Evolutionary conservation across 2,888 invertebrate species (phyloP), one percentile per base, ranked within the genome.

Genomic region (Ormyrus pomaceus): DNA sequence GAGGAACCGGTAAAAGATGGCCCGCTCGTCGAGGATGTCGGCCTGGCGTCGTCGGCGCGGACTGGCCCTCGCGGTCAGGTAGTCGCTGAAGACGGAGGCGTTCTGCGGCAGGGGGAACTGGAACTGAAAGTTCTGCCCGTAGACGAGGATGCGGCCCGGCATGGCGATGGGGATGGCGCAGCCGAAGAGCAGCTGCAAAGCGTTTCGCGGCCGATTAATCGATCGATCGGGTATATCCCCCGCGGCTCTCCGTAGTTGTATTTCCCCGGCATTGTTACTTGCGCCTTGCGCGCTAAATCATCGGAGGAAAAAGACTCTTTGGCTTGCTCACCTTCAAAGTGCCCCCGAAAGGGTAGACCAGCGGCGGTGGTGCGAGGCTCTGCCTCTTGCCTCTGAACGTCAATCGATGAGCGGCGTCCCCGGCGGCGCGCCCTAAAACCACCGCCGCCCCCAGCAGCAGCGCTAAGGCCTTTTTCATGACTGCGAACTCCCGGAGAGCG

Each of bases 71-170:
- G 89, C 88, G 82, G 91, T 91, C 84, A 93, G 93, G 84, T 92
- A 92, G 82, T 90, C 90, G 0, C 92, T 92, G 65, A 93, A 87
- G 76, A 92, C 83, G 0, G 92, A 88, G 58, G 92, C 92, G 84
- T 94, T 93, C 73, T 87, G 85, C 68, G 93, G 93, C 82, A 93
- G 89, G 0, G 89, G 51, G 86, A 94, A 95, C 86, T 95, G 95
- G 87, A 93, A 94, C 88, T 95, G 95, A 80, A 95, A 92, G 88
- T 94, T 94, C 72, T 92, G 92, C 0, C 92, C 93, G 81, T 94
- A 93, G 0, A 91, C 89, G 83, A 95, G 86, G 75, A 91, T 92
- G 75, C 93, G 89, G 65, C 92, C 93, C 0, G 91, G 91, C 8
- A 93, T 92, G 50, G 92, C 91, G 6, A 95, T 90, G 1, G 95